A percentile compares a stretch with the other conserved stretches of the same genome.
phyloP scores from a whole-genome alignment of 2,888 invertebrate genomes.

The Drosophila kuntzei region DNA sequence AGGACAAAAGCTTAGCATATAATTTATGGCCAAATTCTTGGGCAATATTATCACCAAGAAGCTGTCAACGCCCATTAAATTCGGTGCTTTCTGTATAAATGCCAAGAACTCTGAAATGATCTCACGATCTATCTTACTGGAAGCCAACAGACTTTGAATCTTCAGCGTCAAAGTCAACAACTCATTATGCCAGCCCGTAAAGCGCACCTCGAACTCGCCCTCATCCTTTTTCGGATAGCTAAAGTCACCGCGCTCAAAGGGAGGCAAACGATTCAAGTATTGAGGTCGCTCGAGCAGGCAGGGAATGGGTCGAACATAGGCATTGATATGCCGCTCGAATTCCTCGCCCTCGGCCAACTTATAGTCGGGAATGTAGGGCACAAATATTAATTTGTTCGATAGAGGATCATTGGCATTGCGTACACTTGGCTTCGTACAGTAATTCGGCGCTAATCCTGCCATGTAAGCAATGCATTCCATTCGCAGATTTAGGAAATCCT shows the following conservation, averaged over 20 bases:
- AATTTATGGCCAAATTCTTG: conserved; percentile 86
- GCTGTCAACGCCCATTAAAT: conserved; percentile 87
- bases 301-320: conserved; percentile 82
- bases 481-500: conserved; percentile 80
- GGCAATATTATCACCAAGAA: conserved; percentile 86
- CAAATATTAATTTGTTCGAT: conserved; percentile 63
- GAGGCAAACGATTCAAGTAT: conserved; percentile 84
- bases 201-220: conserved; percentile 81
- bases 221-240: conserved; percentile 82
- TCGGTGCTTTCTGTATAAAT: conserved; percentile 87
- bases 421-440: conserved; percentile 63
- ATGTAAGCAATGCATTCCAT: conserved; percentile 83
- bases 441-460: conserved; percentile 69
- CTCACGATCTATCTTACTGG: conserved; percentile 86
- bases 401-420: conserved; percentile 45
- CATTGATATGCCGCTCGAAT: conserved; percentile 70
- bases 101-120: conserved; percentile 87
- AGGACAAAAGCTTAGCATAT: conserved; percentile 88
- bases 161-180: conserved; percentile 81
- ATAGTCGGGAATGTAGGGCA: conserved; percentile 84
- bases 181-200: conserved; percentile 83
- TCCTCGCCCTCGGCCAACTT: conserved; percentile 73
- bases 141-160: conserved; percentile 86
- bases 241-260: conserved; percentile 81
- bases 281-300: conserved; percentile 83